Evolutionary conservation across 2,888 invertebrate genomes (phyloP).

Genomic region (Ophraella communa): DNA sequence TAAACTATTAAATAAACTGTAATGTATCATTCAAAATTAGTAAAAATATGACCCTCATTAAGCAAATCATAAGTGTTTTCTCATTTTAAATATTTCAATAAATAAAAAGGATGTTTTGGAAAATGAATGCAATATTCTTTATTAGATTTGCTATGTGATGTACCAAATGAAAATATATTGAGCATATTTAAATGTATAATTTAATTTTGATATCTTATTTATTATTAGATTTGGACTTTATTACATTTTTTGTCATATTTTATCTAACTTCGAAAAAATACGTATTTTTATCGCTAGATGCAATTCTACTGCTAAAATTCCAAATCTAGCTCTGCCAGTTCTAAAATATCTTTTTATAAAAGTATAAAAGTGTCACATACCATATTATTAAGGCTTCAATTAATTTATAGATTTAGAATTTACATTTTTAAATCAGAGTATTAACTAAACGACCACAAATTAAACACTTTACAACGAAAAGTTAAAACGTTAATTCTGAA

Average conservation of each 20-base stretch:
- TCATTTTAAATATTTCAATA: neutral
- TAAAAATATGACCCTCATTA: neutral
- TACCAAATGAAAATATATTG: too few relatives aligned
- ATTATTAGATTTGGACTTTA: too few relatives aligned
- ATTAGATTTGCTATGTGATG: too few relatives aligned
- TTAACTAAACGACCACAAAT: slow-evolving; percentile 17
- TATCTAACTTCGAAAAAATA: neutral
- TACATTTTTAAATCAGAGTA: slow-evolving; percentile 22
- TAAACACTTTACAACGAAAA: slow-evolving; percentile 15
- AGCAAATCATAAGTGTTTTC: neutral
- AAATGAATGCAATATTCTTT: too few relatives aligned
- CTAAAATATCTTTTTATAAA: slow-evolving; percentile 39
- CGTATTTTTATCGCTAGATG: neutral
- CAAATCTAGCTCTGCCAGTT: slow-evolving; percentile 20
- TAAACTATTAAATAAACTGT: neutral
- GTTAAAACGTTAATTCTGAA: slow-evolving; percentile 17
- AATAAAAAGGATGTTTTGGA: too few relatives aligned
- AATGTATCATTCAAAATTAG: neutral
- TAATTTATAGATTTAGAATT: slow-evolving; percentile 30
- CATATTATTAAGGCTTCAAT: slow-evolving; percentile 39
- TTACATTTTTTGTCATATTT: neutral
- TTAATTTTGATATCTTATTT: too few relatives aligned
- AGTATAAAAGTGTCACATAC: slow-evolving; percentile 46
- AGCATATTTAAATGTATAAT: too few relatives aligned
- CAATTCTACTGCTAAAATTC: slow-evolving; percentile 14